Evolutionary conservation across 2,113 vertebrate genomes (phyloP).

Genomic region (Coturnix japonica): DNA sequence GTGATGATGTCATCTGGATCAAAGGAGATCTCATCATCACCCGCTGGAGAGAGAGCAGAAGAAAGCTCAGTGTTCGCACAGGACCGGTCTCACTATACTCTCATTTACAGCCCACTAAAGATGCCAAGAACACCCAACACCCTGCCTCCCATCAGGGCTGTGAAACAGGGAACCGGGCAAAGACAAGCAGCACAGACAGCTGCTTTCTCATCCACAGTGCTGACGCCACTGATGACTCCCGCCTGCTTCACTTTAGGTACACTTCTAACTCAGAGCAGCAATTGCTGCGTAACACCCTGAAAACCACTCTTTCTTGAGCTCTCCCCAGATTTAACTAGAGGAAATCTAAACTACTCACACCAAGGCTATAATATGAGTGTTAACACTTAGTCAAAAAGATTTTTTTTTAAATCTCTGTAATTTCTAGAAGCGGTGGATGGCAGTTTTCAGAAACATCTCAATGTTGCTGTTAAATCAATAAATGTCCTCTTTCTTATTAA

Average conservation of each 20-base stretch:
- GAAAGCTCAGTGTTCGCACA: neutral
- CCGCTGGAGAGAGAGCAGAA: conserved; percentile 77
- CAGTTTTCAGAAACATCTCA: neutral
- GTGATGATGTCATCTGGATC: conserved; percentile 98
- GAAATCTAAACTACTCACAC: accelerated
- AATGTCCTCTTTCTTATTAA: neutral
- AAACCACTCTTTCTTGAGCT: neutral
- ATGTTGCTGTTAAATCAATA: accelerated
- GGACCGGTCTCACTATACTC: accelerated
- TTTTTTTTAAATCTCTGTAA: neutral
- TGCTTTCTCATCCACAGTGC: neutral
- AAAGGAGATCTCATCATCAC: conserved; percentile 96
- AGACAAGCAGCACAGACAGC: accelerated
- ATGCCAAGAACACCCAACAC: accelerated
- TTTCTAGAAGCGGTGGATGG: neutral
- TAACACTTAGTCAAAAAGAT: neutral
- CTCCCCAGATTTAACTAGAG: neutral
- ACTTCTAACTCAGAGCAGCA: neutral
- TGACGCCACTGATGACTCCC: accelerated
- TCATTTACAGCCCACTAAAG: neutral
- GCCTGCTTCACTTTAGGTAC: neutral
- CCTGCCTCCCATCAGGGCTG: neutral
- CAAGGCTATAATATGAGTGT: neutral
- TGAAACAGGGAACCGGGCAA: neutral
- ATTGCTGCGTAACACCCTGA: neutral